Percentiles rank a stretch among this genome's conserved stretches.
Evolutionary conservation across 2,113 vertebrate genomes (phyloP).

Genomic region (Rostratula benghalensis): DNA sequence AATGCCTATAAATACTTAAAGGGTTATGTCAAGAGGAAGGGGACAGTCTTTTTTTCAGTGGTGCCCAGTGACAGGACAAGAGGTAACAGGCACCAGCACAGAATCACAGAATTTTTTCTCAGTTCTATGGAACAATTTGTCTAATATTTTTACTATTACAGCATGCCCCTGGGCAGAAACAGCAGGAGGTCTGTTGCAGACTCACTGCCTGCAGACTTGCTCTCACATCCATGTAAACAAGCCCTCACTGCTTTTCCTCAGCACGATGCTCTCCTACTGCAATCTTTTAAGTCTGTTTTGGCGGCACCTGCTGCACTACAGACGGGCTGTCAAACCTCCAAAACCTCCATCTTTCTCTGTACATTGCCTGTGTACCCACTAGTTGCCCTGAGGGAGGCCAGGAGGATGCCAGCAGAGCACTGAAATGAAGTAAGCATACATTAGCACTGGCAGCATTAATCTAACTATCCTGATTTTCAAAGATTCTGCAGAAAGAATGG

Average conservation of each 20-base stretch:
- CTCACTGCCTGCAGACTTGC: neutral
- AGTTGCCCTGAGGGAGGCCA: neutral
- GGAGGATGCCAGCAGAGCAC: neutral
- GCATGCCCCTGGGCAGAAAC: neutral
- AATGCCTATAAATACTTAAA: no score
- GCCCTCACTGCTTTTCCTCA: neutral
- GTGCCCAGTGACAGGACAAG: no score
- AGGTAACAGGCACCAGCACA: no score
- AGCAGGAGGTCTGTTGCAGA: neutral
- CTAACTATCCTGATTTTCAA: neutral
- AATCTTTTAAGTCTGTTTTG: neutral
- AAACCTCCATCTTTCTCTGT: neutral
- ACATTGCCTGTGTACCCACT: neutral
- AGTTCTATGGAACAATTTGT: neutral
- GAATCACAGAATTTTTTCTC: no score
- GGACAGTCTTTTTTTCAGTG: no score
- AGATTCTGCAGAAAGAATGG: neutral
- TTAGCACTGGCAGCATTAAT: neutral
- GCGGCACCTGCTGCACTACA: neutral
- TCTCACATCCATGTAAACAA: neutral
- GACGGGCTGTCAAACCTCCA: neutral
- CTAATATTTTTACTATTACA: neutral
- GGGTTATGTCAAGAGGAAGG: no score
- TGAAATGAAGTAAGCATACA: neutral
- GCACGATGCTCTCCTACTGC: neutral